Evolutionary conservation across 2,113 vertebrate genomes (phyloP).

Genomic region (Oceanites oceanicus): DNA sequence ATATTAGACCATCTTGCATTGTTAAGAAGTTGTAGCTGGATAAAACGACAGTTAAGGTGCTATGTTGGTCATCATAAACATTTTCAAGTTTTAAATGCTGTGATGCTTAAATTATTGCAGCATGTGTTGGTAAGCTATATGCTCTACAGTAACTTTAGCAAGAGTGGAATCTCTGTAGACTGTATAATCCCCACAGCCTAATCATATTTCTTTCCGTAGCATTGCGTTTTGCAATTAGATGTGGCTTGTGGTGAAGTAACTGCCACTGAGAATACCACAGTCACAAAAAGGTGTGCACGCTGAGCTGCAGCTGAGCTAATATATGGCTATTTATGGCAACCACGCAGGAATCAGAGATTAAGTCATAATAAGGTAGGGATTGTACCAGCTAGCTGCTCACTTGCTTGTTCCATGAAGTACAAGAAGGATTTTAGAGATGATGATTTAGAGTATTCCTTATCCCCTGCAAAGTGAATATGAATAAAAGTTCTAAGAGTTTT

Average conservation of each 20-base stretch:
- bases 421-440: neutral
- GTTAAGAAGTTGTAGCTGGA: neutral
- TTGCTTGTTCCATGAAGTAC: slow-evolving; percentile 4
- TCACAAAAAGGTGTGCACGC: slow-evolving; percentile 6
- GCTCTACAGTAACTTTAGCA: neutral
- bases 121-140: neutral
- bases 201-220: neutral
- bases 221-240: neutral
- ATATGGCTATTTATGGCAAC: slow-evolving; percentile 42
- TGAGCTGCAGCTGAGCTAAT: slow-evolving; percentile 36
- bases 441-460: slow-evolving; percentile 9
- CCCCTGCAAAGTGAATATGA: neutral
- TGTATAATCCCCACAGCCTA: neutral
- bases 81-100: neutral
- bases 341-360: slow-evolving; percentile 37
- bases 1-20: neutral
- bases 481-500: neutral
- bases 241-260: slow-evolving; percentile 9
- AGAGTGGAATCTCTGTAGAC: neutral
- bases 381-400: slow-evolving; percentile 2
- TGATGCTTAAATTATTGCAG: neutral
- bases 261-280: neutral
- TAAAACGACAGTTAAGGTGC: neutral
- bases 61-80: neutral
- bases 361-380: slow-evolving; percentile 32